Evolutionary conservation across 2,113 vertebrate genomes (phyloP).

Genomic region (Notiomystis cincta): DNA sequence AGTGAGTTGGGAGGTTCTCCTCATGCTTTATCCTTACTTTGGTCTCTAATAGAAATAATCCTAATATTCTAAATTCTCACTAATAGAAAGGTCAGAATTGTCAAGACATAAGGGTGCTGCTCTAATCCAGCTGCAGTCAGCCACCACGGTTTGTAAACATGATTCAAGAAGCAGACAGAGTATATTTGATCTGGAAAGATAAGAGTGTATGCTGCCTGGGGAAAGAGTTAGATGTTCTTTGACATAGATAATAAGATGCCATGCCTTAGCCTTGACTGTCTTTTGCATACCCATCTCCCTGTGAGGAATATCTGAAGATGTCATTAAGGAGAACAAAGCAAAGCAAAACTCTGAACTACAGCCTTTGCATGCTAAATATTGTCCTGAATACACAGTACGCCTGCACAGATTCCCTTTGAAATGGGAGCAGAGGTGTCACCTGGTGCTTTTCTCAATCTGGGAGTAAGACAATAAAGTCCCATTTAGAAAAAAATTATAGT

Average conservation of each 20-base stretch:
- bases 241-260: background rate
- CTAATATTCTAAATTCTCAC: background rate
- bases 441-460: background rate
- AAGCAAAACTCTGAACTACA: background rate
- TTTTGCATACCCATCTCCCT: conserved; percentile 1
- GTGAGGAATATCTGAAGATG: background rate
- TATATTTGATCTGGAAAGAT: conserved; percentile 9
- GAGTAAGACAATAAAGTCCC: background rate
- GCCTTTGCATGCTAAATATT: background rate
- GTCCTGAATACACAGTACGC: background rate
- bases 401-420: background rate
- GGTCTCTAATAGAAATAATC: background rate
- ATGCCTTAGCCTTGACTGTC: background rate
- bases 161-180: conserved; percentile 12
- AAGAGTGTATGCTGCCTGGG: background rate
- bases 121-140: background rate
- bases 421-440: background rate
- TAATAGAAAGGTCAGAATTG: background rate
- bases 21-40: background rate
- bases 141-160: background rate
- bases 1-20: background rate
- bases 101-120: background rate
- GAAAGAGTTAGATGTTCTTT: conserved; percentile 2
- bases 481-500: background rate
- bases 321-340: conserved; percentile 36